A percentile compares a stretch with the other conserved stretches of the same genome.
Evolutionary conservation across 2,113 vertebrate genomes (phyloP).

Genomic region (Onychorhynchus coronatus): DNA sequence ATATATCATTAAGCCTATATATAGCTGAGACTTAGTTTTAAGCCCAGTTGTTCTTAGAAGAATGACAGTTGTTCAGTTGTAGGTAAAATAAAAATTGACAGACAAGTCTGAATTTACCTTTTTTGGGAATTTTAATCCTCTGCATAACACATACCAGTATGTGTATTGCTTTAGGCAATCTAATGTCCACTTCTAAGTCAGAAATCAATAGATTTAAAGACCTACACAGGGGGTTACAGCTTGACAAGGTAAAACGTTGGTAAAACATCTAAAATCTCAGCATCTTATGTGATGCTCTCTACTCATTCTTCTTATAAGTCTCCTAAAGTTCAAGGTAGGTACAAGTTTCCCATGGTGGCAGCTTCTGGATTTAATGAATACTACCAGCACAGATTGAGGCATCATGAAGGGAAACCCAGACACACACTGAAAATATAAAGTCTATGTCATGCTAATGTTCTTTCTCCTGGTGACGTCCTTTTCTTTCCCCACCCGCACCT

Average conservation of each 20-base stretch:
- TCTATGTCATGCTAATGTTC: not conserved
- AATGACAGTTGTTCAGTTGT: not conserved
- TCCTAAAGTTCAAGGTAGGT: not conserved
- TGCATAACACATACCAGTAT: fast-evolving
- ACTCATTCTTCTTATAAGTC: not conserved
- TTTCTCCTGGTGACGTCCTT: not conserved
- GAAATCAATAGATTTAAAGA: not conserved
- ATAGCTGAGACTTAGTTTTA: not conserved
- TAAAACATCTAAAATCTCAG: not conserved
- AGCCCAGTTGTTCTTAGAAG: not conserved
- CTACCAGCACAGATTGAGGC: not conserved
- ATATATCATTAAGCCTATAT: not conserved
- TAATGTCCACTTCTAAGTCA: not conserved
- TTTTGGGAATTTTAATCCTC: not conserved
- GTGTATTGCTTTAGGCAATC: not conserved
- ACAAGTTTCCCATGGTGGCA: not conserved
- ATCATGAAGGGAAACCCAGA: not conserved
- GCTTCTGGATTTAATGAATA: not conserved
- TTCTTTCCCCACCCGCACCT: not conserved
- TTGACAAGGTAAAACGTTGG: not conserved
- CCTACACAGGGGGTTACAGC: not conserved
- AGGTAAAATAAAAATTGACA: fast-evolving
- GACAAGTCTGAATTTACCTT: not conserved
- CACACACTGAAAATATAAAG: not conserved
- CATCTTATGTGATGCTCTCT: not conserved